Base-by-base conservation (phyloP, 2,888 invertebrate species). In the Leucophora obtusa region DNA sequence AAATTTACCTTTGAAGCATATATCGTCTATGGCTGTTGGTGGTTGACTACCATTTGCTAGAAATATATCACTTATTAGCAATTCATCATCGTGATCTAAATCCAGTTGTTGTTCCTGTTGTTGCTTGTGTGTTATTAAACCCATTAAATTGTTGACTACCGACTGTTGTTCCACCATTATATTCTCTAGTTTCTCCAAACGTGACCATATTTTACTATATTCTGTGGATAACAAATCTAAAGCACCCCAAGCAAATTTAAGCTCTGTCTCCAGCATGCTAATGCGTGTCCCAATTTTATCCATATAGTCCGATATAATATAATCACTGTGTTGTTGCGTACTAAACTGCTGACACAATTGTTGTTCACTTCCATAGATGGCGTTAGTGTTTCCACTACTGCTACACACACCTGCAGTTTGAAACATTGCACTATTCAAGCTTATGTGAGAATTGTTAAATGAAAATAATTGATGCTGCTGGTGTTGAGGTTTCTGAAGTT, bases 161-260 rank as follows among this genome's bases (percentile, higher is more conserved):
- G 95, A 95, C 89, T 97, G 97, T 89, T 97, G 97, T 87, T 97
- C 97, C 89, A 95, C 94, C 3, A 97, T 93, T 79, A 97, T 92
- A 21, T 95, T 93, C 89, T 97, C 97, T 33, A 97, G 91, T 89
- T 97, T 96, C 87, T 97, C 97, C 79, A 97, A 91, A 56, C 97
- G 92, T 87, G 96, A 96, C 97, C 97, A 97, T 95, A 97, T 97
- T 89, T 96, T 95, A 68, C 97, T 95, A 87, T 97, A 97, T 89
- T 97, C 97, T 87, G 96, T 96, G 50, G 96, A 96, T 38, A 97
- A 93, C 68, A 97, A 92, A 88, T 97, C 97, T 72, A 97, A 92
- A 2, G 97, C 97, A 83, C 97, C 93, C 97, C 97, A 97, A 17
- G 97, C 97, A 88, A 96, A 97, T 87, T 96, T 95, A 60, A 97